Percentiles rank a stretch among this genome's conserved stretches.
These are phyloP conservation scores for cattle (Bos taurus) DNA, from an alignment of 2,113 vertebrate genomes.

Conservation along the genomic window ARS-UCD2.0 NC_037354.1:43001001-43001500, in stretches of 20 bases:
- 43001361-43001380: not conserved
- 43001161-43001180: not conserved
- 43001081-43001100: not conserved
- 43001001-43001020: not conserved
- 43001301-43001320: not conserved
- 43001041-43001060: not conserved
- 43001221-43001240: not conserved
- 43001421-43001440: not conserved
- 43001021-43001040: not conserved
- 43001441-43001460: not conserved
- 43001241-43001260: not conserved
- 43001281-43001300: not conserved
- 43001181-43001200: not conserved
- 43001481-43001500: not conserved
- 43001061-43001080: not conserved
- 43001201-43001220: too few species aligned
- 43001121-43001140: not conserved
- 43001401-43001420: not conserved
- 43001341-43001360: not conserved
- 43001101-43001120: not conserved
- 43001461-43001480: not conserved
- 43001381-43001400: too few species aligned
- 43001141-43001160: not conserved
- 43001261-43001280: not conserved
- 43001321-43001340: not conserved